Evolutionary conservation across 2,113 vertebrate genomes (phyloP), one percentile per base, ranked within the genome.

Genomic region (Phalacrocorax brasilianus): DNA sequence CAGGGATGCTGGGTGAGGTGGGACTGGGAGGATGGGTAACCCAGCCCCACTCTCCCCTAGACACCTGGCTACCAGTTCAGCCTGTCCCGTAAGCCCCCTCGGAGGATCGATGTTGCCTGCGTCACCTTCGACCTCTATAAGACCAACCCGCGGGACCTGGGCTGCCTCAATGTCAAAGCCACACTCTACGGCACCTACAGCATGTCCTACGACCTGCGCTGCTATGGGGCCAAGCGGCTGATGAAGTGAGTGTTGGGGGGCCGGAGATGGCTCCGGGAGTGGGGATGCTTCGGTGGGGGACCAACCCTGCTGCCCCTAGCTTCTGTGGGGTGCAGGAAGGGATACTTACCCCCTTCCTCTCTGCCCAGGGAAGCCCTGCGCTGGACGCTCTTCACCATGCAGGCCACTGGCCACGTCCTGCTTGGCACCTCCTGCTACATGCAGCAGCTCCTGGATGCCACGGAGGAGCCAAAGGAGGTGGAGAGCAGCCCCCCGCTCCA

Each of bases 121-220:
- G 24, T 99, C 91, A 99, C 99, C 11, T 99, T 99, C 2, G 98
- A 99, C 96, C 98, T 99, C 35, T 99, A 99, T 95, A 99, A 99
- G 97, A 98, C 98, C 93, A 98, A 98, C 92, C 99, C 99, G 0
- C 98, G 93, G 77, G 99, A 99, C 96, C 98, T 99, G 97, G 99
- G 99, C 88, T 99, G 99, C 96, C 97, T 99, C 97, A 99, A 99
- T 0, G 93, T 99, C 93, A 99, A 99, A 77, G 99, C 99, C 4
- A 99, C 99, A 0, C 98, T 99, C 65, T 99, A 99, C 0, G 99
- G 99, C 49, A 98, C 97, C 12, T 99, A 99, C 91, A 98, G 98
- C 11, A 89, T 99, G 91, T 99, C 99, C 93, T 99, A 99, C 0
- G 98, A 99, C 85, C 96, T 99, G 84, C 98, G 98, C 84, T 99